A percentile compares a stretch with the other conserved stretches of the same genome.
Conservation (phyloP, 2,113 vertebrate species). For the Vidua macroura region DNA sequence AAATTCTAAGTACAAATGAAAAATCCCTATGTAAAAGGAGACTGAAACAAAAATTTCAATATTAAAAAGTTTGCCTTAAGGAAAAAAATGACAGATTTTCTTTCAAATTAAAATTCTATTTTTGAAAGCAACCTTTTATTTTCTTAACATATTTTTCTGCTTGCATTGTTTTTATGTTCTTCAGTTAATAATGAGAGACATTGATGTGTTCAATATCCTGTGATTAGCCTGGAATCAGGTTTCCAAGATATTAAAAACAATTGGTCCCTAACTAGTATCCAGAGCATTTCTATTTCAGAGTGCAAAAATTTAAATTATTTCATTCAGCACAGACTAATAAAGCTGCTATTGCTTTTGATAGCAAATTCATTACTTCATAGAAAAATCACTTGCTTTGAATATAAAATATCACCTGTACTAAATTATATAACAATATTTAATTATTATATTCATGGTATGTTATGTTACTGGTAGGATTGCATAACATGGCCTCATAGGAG, state of each 20-base stretch:
- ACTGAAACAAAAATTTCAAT: background rate
- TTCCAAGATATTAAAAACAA: conserved; percentile 17
- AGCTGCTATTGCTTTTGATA: background rate
- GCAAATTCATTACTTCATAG: background rate
- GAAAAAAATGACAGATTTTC: background rate
- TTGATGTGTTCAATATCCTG: background rate
- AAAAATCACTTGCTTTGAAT: background rate
- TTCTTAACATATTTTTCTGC: background rate
- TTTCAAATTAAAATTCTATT: background rate
- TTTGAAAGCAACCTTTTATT: conserved; percentile 8
- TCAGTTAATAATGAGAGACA: background rate
- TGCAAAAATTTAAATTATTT: conserved; percentile 4
- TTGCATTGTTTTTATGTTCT: background rate
- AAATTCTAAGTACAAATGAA: background rate
- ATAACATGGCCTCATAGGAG: background rate
- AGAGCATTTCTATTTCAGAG: background rate
- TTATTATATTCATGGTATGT: background rate
- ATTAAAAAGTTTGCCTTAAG: background rate
- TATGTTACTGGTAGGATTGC: background rate
- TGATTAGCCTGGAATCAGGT: background rate
- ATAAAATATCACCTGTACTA: background rate
- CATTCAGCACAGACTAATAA: conserved; percentile 2
- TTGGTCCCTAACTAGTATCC: background rate
- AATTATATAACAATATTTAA: conserved; percentile 23
- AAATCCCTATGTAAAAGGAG: background rate